A percentile compares a stretch with the other conserved stretches of the same genome.
Conservation (phyloP, 2,113 vertebrate genomes). For the Drymodes brunneopygia region DNA sequence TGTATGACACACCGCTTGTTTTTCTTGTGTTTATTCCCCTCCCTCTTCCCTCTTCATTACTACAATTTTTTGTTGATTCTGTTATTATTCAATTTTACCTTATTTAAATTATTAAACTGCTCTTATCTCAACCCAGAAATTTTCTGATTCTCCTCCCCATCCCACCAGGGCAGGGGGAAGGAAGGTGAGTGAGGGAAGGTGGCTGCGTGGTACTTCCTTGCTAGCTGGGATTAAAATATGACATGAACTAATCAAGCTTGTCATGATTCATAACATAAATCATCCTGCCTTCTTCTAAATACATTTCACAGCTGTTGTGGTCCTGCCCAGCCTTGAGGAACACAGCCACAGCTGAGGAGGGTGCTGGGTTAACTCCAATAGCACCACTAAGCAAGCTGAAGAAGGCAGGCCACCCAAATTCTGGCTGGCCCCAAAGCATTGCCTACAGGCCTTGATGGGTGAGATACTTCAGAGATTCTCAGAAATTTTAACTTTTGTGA, state of each 20-base stretch:
- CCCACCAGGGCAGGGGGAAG: not conserved
- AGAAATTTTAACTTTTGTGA: not conserved
- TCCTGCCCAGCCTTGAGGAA: not conserved
- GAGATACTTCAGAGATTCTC: not conserved
- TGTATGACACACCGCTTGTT: accelerated
- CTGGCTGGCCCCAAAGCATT: not conserved
- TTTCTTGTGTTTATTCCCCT: not conserved
- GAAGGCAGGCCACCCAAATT: not conserved
- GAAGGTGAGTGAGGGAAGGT: not conserved
- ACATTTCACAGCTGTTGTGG: not conserved
- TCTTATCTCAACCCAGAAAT: not conserved
- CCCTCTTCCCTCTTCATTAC: not conserved
- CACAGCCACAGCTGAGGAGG: not conserved
- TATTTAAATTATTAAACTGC: not conserved
- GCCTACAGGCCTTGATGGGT: not conserved
- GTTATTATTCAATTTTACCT: not conserved
- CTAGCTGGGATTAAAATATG: not conserved
- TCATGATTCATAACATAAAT: constrained; percentile 41
- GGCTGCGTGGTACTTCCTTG: not conserved
- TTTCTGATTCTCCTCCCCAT: not conserved
- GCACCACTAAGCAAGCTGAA: not conserved
- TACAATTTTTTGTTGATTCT: not conserved
- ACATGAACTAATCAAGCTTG: constrained; percentile 15
- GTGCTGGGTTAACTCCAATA: not conserved
- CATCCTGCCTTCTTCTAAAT: constrained; percentile 10